Evolutionary conservation across 2,113 vertebrate species (phyloP), one percentile per base, ranked within the genome.

Genomic region (Salvelinus sp.): DNA sequence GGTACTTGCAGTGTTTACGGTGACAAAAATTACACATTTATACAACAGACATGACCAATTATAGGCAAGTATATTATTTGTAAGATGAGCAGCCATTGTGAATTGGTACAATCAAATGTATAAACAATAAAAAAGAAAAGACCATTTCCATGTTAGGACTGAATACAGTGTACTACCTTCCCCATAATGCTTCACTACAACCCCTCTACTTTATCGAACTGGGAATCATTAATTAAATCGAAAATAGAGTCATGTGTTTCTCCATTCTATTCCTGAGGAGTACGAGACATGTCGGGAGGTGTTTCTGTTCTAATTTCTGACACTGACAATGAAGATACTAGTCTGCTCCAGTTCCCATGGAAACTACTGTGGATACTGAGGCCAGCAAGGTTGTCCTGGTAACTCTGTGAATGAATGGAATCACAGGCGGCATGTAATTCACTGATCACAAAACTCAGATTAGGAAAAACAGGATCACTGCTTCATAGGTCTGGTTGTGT

Each of bases 271-370:
- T 48, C 18, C 33, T 16, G 28, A 48, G 33, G 68, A 69, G 10
- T 27, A 66, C 10, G 64, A 66, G 64, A 66, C 64, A 66, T 66
- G 64, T 27, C 14, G 64, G 25, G 25, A 54, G 64, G 64, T 27
- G 64, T 69, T 69, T 22, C 68, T 69, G 44, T n/a, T 69, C 68
- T 69, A 50, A 69, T 69, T 69, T 69, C 68, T 69, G 68, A 76
- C 77, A 75, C 82, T 85, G 86, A 88, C 88, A 89, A 89, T 80
- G 82, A 89, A 79, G 81, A 91, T 88, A 88, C 67, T 77, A 74
- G 60, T 79, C 85, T 79, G 86, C 88, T 88, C 81, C 78, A 76
- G 91, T 92, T 91, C 84, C 92, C 91, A 93, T 92, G 85, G 91
- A 88, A 93, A 93, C 91, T 88, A 82, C 75, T 76, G 77, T 90